These are phyloP conservation scores for Torymus aiolomorphi DNA, from an alignment of 2,888 invertebrate genomes.

Conservation along the genomic window DNA sequence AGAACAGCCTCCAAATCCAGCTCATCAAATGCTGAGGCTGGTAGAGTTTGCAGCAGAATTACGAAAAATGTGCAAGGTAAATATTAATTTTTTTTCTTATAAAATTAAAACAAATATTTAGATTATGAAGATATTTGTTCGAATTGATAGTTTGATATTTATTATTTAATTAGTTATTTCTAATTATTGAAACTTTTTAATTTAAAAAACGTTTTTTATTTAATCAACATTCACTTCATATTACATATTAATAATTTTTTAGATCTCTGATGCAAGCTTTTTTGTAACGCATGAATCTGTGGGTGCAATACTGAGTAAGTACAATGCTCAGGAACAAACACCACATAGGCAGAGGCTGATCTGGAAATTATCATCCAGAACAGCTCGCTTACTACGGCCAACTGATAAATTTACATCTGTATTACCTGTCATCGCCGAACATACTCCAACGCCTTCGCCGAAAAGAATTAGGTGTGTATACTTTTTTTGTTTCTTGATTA, in stretches of 20 bases:
- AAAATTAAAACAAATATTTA: background rate
- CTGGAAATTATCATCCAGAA: slow-evolving; percentile 86
- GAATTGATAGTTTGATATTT: too few species aligned
- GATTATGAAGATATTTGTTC: too few species aligned
- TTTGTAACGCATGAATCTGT: slow-evolving; percentile 80
- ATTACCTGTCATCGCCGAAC: slow-evolving; percentile 86
- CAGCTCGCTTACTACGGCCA: slow-evolving; percentile 84
- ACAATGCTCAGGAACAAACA: slow-evolving; percentile 84
- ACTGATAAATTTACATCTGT: slow-evolving; percentile 85
- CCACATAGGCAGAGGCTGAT: slow-evolving; percentile 85
- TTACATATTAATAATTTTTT: slow-evolving; percentile 46
- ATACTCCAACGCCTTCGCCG: slow-evolving; percentile 75
- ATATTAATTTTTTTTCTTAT: background rate
- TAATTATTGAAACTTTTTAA: too few species aligned
- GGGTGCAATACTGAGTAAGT: slow-evolving; percentile 81
- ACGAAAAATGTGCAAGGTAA: slow-evolving; percentile 84
- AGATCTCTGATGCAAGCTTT: slow-evolving; percentile 84
- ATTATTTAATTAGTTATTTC: background rate
- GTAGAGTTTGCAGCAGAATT: slow-evolving; percentile 84
- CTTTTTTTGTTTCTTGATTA: background rate
- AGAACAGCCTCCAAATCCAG: slow-evolving; percentile 66
- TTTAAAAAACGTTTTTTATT: too few species aligned
- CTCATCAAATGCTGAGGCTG: slow-evolving; percentile 80
- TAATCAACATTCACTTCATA: background rate
- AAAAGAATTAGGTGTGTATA: slow-evolving; percentile 69